Conservation (phyloP, 1,140 invertebrate species). For the Asobara japonica region DNA sequence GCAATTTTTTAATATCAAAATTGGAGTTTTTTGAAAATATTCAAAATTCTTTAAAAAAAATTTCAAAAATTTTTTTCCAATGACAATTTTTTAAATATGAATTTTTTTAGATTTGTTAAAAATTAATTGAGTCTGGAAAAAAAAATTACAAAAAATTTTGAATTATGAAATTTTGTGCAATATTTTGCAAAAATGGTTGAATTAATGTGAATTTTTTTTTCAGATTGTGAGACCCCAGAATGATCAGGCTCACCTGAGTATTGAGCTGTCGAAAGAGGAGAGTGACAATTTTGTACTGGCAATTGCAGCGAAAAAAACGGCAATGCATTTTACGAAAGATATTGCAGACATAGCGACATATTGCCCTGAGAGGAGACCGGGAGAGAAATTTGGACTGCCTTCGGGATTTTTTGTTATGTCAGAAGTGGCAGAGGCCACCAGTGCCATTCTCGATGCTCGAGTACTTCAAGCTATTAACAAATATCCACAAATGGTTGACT, state of each 20-base stretch:
- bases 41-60: too few species aligned
- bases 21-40: too few species aligned
- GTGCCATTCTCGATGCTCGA: conserved; percentile 84
- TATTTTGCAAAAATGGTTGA: too few species aligned
- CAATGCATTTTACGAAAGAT: conserved; percentile 87
- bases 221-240: conserved; percentile 85
- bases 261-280: conserved; percentile 89
- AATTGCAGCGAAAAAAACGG: conserved; percentile 89
- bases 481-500: conserved; percentile 90
- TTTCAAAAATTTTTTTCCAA: too few species aligned
- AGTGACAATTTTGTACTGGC: conserved; percentile 95
- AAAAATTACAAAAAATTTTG: too few species aligned
- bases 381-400: conserved; percentile 89
- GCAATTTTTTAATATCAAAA: too few species aligned
- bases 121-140: too few species aligned
- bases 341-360: conserved; percentile 93
- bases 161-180: too few species aligned
- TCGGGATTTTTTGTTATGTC: conserved; percentile 84
- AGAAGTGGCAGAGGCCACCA: conserved; percentile 88
- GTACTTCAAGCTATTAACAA: conserved; percentile 84
- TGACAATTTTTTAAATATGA: too few species aligned
- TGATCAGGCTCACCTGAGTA: conserved; percentile 87
- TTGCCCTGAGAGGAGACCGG: conserved; percentile 89
- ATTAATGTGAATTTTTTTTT: too few species aligned
- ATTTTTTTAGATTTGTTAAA: too few species aligned